Conservation (phyloP, 1,140 invertebrate species). For the Acromyrmex echinatior region DNA sequence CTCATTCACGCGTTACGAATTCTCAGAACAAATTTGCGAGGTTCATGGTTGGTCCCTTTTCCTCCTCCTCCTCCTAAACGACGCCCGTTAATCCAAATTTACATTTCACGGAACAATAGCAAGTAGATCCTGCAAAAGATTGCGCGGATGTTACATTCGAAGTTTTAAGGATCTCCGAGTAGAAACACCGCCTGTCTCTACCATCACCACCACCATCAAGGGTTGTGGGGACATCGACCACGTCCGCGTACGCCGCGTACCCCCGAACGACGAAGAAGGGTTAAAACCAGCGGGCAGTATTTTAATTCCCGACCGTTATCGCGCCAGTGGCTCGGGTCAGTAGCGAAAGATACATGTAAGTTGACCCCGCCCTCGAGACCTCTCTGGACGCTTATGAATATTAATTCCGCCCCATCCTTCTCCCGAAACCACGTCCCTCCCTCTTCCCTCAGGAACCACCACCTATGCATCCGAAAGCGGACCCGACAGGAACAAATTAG, state of each 20-base stretch:
- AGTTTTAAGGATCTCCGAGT: conserved; percentile 68
- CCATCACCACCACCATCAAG: conserved; percentile 18
- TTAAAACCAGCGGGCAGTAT: conserved; percentile 83
- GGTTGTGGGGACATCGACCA: conserved; percentile 22
- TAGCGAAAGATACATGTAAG: conserved; percentile 87
- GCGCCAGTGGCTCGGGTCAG: conserved; percentile 84
- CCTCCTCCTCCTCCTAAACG: conserved; percentile 3
- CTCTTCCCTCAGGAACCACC: conserved; percentile 46
- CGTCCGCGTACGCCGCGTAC: conserved; percentile 42
- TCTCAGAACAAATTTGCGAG: conserved; percentile 65
- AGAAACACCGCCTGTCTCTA: conserved; percentile 3
- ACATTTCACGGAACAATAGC: conserved; percentile 68
- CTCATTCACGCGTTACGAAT: conserved; percentile 56
- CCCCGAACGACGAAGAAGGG: conserved; percentile 77
- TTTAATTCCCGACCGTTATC: conserved; percentile 86
- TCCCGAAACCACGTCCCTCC: conserved; percentile 37
- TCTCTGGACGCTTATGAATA: conserved; percentile 87
- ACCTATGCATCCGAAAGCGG: conserved; percentile 79
- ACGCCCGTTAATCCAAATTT: conserved; percentile 71
- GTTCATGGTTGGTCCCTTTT: conserved; percentile 19
- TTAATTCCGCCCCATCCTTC: conserved; percentile 83
- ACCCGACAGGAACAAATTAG: conserved; percentile 87
- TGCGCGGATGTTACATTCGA: conserved; percentile 40
- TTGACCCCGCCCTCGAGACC: conserved; percentile 87
- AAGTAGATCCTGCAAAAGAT: conserved; percentile 62